Evolutionary conservation across 2,113 vertebrate species (phyloP).

Genomic region (Amblyornis subalaris): DNA sequence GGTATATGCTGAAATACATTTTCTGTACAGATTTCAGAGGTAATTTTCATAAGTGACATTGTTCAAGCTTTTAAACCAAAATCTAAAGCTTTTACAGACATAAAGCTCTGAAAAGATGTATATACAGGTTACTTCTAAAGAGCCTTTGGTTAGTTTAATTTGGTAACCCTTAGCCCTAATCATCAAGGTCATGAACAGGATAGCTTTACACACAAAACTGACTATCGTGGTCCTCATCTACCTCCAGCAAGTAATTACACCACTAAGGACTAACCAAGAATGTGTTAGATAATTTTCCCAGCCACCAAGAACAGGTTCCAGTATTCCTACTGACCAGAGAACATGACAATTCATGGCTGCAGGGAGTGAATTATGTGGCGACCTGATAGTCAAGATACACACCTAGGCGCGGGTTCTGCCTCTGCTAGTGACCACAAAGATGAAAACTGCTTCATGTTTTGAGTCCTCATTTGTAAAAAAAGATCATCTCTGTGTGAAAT

Average conservation of each 20-base stretch:
- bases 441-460: neutral
- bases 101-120: neutral
- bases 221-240: neutral
- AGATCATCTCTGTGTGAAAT: neutral
- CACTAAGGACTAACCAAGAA: neutral
- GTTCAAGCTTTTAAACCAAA: neutral
- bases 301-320: neutral
- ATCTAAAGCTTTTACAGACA: neutral
- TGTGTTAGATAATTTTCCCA: neutral
- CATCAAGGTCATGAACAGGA: neutral
- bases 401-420: neutral
- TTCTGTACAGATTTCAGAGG: neutral
- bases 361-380: accelerated
- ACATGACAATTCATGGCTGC: neutral
- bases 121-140: neutral
- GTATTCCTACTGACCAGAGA: neutral
- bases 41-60: neutral
- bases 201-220: neutral
- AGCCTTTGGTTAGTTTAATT: neutral
- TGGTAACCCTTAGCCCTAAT: neutral
- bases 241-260: neutral
- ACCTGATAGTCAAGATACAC: neutral
- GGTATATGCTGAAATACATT: neutral
- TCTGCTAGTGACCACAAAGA: neutral
- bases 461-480: neutral